A percentile compares a stretch with the other conserved stretches of the same genome.
Evolutionary conservation across 2,888 invertebrate genomes (phyloP).

Genomic region (Diarsia dahlii): DNA sequence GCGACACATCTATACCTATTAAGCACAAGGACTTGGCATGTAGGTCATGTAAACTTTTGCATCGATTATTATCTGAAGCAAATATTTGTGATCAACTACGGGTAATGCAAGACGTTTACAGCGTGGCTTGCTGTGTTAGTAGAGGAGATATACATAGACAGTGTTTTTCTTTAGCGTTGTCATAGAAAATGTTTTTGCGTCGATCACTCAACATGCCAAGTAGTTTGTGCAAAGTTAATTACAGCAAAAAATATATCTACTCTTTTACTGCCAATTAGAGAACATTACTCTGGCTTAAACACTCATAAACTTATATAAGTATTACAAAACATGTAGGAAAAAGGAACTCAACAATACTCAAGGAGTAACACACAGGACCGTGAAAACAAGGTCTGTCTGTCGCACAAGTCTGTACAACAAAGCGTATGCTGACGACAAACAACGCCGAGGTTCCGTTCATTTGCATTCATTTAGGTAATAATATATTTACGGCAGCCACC

Average conservation of each 20-base stretch:
- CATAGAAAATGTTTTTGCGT: slow-evolving; percentile 14
- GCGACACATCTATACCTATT: slow-evolving; percentile 73
- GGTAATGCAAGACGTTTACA: slow-evolving; percentile 23
- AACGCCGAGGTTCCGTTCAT: slow-evolving; percentile 72
- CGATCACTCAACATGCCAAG: slow-evolving; percentile 7
- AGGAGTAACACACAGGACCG: slow-evolving; percentile 58
- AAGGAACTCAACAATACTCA: slow-evolving; percentile 21
- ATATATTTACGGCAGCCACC: slow-evolving; percentile 76
- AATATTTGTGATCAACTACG: slow-evolving; percentile 65
- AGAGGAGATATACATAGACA: neutral
- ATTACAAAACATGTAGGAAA: slow-evolving; percentile 3
- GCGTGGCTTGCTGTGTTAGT: neutral
- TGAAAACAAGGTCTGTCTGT: slow-evolving; percentile 73
- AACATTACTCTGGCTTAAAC: neutral
- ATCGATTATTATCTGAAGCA: slow-evolving; percentile 62
- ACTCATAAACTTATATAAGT: neutral
- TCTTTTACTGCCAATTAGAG: neutral
- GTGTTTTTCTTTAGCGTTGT: slow-evolving; percentile 13
- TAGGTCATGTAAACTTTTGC: slow-evolving; percentile 74
- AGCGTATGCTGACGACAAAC: slow-evolving; percentile 70
- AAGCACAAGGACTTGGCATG: slow-evolving; percentile 79
- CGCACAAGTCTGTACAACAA: slow-evolving; percentile 68
- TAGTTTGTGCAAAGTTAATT: slow-evolving; percentile 8
- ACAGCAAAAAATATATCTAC: slow-evolving; percentile 9
- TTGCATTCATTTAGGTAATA: slow-evolving; percentile 72